A percentile compares a stretch with the other conserved stretches of the same genome.
Evolutionary conservation across 2,797 vertebrate genomes (phyloP).

Genomic region (Vultur gryphus): DNA sequence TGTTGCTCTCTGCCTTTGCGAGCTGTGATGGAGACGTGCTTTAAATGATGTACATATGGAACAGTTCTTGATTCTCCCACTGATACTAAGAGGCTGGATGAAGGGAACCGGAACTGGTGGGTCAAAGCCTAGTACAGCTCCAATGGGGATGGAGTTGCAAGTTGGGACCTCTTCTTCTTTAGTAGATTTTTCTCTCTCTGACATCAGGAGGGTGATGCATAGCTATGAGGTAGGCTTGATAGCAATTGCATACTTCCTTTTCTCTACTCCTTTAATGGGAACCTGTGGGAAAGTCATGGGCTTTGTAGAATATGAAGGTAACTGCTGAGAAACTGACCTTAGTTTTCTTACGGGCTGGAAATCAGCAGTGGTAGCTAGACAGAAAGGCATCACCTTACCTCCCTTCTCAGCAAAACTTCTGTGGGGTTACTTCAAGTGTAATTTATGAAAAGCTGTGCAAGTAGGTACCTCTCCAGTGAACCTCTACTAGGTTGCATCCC

Average conservation of each 20-base stretch:
- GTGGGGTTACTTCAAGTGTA: neutral
- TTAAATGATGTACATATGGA: neutral
- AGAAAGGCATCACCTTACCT: neutral
- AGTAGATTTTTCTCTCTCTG: neutral
- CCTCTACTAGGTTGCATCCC: neutral
- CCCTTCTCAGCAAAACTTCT: neutral
- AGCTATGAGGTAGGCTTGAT: neutral
- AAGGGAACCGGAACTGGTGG: neutral
- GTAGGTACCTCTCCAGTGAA: neutral
- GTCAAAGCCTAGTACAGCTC: neutral
- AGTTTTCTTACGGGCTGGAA: neutral
- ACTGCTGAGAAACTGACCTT: neutral
- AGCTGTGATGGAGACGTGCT: neutral
- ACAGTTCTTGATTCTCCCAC: neutral
- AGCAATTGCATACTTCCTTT: neutral
- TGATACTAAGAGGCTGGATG: neutral
- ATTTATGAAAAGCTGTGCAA: neutral
- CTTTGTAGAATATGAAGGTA: neutral
- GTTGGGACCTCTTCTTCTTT: neutral
- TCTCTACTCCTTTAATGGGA: neutral
- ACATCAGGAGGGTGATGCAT: neutral
- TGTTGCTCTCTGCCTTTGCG: neutral
- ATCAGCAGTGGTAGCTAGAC: neutral
- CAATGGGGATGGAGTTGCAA: neutral
- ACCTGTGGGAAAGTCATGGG: neutral